Evolutionary conservation across 2,113 vertebrate species (phyloP).

Genomic region (Zosterops japonicus): DNA sequence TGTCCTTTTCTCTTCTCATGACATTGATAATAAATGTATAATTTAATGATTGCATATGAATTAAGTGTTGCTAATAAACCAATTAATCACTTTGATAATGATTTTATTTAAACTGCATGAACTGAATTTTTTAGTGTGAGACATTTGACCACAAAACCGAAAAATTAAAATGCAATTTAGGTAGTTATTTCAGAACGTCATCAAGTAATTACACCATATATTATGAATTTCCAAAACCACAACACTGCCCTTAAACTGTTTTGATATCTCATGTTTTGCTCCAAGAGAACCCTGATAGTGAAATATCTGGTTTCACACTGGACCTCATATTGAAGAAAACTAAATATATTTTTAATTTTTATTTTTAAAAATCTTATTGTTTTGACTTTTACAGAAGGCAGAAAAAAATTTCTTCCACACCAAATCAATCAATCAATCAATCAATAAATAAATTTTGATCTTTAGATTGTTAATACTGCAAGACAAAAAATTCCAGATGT

Average conservation of each 20-base stretch:
- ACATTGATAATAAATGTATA: background rate
- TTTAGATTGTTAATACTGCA: background rate
- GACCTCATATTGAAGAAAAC: background rate
- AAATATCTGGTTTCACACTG: background rate
- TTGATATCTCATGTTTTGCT: background rate
- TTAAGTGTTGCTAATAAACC: background rate
- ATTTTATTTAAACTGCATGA: background rate
- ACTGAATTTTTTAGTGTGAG: background rate
- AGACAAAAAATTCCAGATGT: background rate
- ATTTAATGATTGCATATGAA: background rate
- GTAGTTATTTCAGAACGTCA: background rate
- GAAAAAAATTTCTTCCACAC: background rate
- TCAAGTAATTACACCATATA: background rate
- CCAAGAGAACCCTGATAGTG: background rate
- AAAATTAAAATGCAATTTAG: background rate
- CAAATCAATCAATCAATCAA: too few species aligned
- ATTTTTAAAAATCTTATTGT: background rate
- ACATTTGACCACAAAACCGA: background rate
- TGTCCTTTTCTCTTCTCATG: too few species aligned
- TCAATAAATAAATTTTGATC: background rate
- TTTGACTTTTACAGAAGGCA: background rate
- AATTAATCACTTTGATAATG: background rate
- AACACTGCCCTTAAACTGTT: background rate
- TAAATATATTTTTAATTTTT: background rate
- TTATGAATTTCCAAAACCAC: background rate